phyloP scores from a whole-genome alignment of 2,888 invertebrate genomes.

The Dichetophora obliterata region DNA sequence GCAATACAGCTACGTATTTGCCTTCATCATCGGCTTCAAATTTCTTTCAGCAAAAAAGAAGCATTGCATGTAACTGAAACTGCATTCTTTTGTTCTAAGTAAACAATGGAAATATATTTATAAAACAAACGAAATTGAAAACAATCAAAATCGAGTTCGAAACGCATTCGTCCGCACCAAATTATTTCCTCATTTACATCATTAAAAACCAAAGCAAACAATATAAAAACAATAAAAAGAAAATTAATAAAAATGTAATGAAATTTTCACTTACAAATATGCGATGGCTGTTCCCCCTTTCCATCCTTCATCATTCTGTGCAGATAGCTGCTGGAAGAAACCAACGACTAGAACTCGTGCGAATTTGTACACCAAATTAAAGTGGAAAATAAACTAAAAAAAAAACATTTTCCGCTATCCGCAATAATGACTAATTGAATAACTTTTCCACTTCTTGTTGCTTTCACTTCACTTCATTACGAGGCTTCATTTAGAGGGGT shows the following conservation, averaged over 20 bases:
- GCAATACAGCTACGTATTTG: not conserved
- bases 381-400: conserved; percentile 14
- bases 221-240: conserved; percentile 1
- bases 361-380: not conserved
- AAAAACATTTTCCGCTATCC: conserved; percentile 2
- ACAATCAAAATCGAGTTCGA: conserved; percentile 30
- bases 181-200: conserved; percentile 43
- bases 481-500: conserved; percentile 16
- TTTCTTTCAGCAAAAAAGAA: not conserved
- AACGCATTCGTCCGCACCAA: conserved; percentile 42
- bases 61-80: not conserved
- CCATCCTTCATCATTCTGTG: not conserved
- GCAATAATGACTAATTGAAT: conserved; percentile 31
- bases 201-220: conserved; percentile 26
- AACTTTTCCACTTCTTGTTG: conserved; percentile 22
- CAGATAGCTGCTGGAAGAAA: not conserved
- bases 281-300: not conserved
- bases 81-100: conserved; percentile 1
- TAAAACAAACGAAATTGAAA: conserved; percentile 17
- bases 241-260: conserved; percentile 59
- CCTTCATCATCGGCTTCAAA: not conserved
- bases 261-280: not conserved
- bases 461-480: conserved; percentile 16
- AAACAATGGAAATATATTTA: conserved; percentile 22
- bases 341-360: not conserved